phyloP scores from a whole-genome alignment of 2,888 invertebrate genomes.

The Cephus pygmeus region DNA sequence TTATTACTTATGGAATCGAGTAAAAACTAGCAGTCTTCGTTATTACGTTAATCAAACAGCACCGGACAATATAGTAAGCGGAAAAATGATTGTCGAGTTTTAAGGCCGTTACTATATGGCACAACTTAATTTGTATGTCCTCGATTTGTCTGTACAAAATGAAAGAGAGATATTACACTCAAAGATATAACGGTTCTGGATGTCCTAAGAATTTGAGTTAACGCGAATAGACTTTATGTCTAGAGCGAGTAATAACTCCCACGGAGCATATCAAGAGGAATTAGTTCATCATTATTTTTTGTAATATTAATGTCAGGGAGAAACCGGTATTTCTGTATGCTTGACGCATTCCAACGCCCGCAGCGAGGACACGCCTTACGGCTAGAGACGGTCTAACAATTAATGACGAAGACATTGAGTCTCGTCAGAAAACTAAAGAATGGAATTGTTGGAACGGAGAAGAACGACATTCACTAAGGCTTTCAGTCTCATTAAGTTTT shows the following conservation, averaged over 20 bases:
- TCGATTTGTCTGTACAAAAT: neutral
- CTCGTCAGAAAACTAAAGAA: constrained; percentile 24
- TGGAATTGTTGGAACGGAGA: neutral
- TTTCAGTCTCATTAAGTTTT: neutral
- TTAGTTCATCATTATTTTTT: neutral
- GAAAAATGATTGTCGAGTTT: neutral
- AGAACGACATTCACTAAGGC: neutral
- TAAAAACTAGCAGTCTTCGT: neutral
- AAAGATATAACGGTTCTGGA: neutral
- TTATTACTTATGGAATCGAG: neutral
- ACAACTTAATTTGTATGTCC: neutral
- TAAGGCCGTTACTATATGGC: neutral
- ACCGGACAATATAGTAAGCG: neutral
- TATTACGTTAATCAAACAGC: neutral
- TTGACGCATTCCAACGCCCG: constrained; percentile 23
- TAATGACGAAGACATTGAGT: constrained; percentile 39
- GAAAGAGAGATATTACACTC: neutral
- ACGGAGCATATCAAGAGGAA: neutral
- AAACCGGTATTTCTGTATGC: constrained; percentile 1
- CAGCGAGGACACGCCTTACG: constrained; percentile 21
- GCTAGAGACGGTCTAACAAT: constrained; percentile 19
- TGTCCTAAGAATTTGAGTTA: neutral
- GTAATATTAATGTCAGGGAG: neutral
- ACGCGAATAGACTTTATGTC: neutral
- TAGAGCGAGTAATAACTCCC: neutral